phyloP scores from a whole-genome alignment of 2,797 vertebrate genomes.

The Molossus alvarezi region DNA sequence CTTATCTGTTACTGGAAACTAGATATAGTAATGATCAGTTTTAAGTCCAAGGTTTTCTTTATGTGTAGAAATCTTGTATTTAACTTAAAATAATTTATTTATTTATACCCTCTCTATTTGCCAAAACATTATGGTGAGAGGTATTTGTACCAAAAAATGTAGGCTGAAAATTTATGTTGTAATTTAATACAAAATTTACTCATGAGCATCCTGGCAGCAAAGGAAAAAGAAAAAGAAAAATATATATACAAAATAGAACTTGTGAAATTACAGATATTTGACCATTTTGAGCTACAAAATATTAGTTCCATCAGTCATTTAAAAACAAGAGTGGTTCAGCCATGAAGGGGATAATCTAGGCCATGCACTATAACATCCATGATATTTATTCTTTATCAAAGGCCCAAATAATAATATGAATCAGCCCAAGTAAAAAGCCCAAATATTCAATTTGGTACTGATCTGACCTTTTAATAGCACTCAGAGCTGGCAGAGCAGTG shows the following conservation, averaged over 20 bases:
- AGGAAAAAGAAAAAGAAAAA: background rate
- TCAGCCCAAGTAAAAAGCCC: background rate
- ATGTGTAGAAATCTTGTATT: slow-evolving; percentile 3
- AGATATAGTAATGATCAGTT: background rate
- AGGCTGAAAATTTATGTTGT: background rate
- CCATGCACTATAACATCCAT: background rate
- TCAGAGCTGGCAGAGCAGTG: background rate
- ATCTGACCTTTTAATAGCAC: background rate
- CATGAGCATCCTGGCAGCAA: background rate
- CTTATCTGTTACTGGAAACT: background rate
- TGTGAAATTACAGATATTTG: background rate
- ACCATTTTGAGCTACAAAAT: background rate
- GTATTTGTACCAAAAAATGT: slow-evolving; percentile 13
- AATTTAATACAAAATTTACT: background rate
- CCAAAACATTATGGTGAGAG: background rate
- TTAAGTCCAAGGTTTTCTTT: background rate
- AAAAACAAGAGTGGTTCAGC: background rate
- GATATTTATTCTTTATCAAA: background rate
- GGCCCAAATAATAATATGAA: background rate
- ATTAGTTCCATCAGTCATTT: background rate
- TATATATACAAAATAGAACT: background rate
- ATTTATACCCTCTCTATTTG: background rate
- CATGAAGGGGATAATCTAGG: background rate
- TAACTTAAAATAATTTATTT: background rate
- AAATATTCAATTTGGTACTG: background rate